Evolutionary conservation across 2,113 vertebrate genomes (phyloP), one percentile per base, ranked within the genome.

Genomic region (Orientallactaga bullata): DNA sequence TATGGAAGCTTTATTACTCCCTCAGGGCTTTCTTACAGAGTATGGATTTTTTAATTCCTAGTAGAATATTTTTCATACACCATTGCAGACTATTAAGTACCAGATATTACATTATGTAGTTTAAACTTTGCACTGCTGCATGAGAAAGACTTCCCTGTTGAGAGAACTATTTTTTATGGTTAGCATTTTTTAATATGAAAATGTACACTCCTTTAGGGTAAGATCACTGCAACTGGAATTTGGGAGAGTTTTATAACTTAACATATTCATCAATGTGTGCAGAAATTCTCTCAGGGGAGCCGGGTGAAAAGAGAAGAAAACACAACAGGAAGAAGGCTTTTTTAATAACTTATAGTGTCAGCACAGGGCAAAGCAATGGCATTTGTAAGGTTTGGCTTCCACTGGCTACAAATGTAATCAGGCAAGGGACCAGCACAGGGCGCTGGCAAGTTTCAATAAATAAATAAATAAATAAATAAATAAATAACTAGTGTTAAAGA

Each of bases 1-100:
- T 73, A 97, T 96, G 97, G 97, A 97, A 98, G 96, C 97, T 97
- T 97, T 98, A 98, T 97, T 98, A 93, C 82, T 97, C 97, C 98
- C 98, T 97, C 94, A 95, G 97, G 98, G 97, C 97, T 97, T 98
- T 97, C 97, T 96, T 93, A 96, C 83, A 91, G 96, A 98, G 85
- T 97, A 98, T 97, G 97, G 98, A 98, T 98, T 98, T 98, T 97
- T 98, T 98, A 98, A 98, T 98, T 98, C 98, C 97, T 96, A 94
- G 79, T 39, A 87, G 98, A 98, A 98, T 98, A 98, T 98, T 98
- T 98, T 98, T 98, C 97, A 98, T 98, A 98, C 97, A 93, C 96
- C 97, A 98, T 84, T 98, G 98, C 97, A 98, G 97, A 98, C 97
- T 98, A 98, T 98, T 98, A 98, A 98, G 97, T 97, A 97, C 92